Base-by-base conservation (phyloP, 2,113 vertebrate species). In the Scatophagus argus region DNA sequence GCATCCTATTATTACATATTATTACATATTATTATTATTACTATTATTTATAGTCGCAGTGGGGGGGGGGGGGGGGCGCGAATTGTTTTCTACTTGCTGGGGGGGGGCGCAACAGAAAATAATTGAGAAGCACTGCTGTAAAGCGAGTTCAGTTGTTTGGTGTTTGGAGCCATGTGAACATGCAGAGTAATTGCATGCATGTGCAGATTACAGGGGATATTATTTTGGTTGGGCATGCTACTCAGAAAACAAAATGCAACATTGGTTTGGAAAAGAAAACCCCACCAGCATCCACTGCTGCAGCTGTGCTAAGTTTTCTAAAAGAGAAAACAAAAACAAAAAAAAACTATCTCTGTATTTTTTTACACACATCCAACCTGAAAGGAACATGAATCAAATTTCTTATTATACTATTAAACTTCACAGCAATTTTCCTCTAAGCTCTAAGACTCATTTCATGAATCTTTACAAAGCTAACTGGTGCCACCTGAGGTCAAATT, bases 401-500 rank as follows among this genome's bases (percentile, higher is more conserved):
- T n/a, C n/a, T n/a, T n/a, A n/a, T n/a, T n/a, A n/a, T n/a, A n/a
- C 31, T 47, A 1, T 9, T 39, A 3, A 61, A 47, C 4, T 19
- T 6, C 41, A 62, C 23, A 52, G 17, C 27, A 47, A 1, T 34
- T 16, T 27, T 32, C 7, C 27, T n/a, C n/a, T 2, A 51, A n/a
- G n/a, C n/a, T 49, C 16, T 25, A 14, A 43, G 17, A 27, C 13
- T 66, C 27, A 44, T 52, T 61, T 61, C 8, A 34, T 36, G 11
- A 23, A 5, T 59, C 25, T 43, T 60, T 52, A 25, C 36, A 2
- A 49, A 43, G 36, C 38, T n/a, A 66, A 72, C 62, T 61, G 13
- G n/a, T 62, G 25, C 70, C 11, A 39, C 5, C 32, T 56, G 49
- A 74, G 29, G 43, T 74, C 16, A 79, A 59, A 79, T 32, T 9